Percentiles rank a stretch among this genome's conserved stretches.
phyloP scores from a whole-genome alignment of 2,888 invertebrate genomes.

The Pedicia rivosa region DNA sequence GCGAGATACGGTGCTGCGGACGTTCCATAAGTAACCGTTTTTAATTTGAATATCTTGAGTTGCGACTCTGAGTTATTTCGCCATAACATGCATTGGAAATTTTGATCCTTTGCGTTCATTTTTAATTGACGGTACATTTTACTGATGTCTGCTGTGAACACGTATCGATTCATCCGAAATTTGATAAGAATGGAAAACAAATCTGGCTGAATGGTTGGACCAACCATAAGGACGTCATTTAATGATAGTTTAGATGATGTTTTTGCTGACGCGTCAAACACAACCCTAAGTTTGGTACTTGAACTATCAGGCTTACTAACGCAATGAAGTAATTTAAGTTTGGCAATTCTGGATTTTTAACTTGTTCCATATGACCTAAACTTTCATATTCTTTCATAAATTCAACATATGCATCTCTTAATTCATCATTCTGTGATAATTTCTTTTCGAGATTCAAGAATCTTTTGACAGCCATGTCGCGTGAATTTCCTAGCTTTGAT shows the following conservation, averaged over 20 bases:
- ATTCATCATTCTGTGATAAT: not conserved
- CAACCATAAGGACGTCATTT: conserved; percentile 6
- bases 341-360: not conserved
- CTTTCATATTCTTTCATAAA: conserved; percentile 4
- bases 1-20: conserved; percentile 14
- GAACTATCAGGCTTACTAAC: conserved; percentile 8
- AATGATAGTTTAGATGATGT: conserved; percentile 2
- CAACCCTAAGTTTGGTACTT: conserved; percentile 6
- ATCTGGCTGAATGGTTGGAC: conserved; percentile 5
- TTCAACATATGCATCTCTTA: not conserved
- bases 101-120: not conserved
- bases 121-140: conserved; percentile 8
- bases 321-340: conserved; percentile 10
- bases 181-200: not conserved
- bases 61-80: not conserved
- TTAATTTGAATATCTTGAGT: conserved; percentile 11
- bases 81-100: not conserved
- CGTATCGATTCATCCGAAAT: conserved; percentile 2
- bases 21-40: conserved; percentile 13
- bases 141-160: conserved; percentile 8
- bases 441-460: not conserved
- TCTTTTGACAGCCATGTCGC: conserved; percentile 1
- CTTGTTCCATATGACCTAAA: conserved; percentile 4
- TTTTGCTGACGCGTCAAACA: conserved; percentile 6
- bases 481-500: not conserved